Evolutionary conservation across 1,140 invertebrate species (phyloP).

Genomic region (Diabrotica virgifera): DNA sequence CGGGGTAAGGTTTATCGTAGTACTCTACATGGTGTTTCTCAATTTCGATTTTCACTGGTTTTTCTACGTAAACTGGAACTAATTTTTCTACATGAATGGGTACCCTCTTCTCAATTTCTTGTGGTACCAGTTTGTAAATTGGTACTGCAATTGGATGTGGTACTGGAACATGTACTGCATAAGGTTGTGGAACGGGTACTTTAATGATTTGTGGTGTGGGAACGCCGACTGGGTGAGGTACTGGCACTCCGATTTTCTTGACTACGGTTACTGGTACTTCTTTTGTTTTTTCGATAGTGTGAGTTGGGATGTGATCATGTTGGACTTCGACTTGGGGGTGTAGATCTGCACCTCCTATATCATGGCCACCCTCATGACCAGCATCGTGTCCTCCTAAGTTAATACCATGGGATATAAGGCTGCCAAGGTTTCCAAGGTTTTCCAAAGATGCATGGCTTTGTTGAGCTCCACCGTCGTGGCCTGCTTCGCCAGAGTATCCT

Average conservation of each 20-base stretch:
- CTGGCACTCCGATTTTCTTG: conserved; percentile 69
- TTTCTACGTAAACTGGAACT: conserved; percentile 71
- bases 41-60: conserved; percentile 71
- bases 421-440: conserved; percentile 31
- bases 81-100: conserved; percentile 73
- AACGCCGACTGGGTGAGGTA: conserved; percentile 70
- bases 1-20: conserved; percentile 69
- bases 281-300: conserved; percentile 62
- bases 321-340: conserved; percentile 38
- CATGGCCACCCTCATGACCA: conserved; percentile 24
- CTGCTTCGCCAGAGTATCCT: conserved; percentile 24
- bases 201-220: conserved; percentile 69
- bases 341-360: conserved; percentile 33
- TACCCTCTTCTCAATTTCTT: conserved; percentile 69
- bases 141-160: conserved; percentile 71
- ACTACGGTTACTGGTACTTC: conserved; percentile 68
- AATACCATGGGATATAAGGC: conserved; percentile 20
- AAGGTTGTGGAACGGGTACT: conserved; percentile 70
- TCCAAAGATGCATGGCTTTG: conserved; percentile 23
- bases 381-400: conserved; percentile 19
- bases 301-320: conserved; percentile 48
- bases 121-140: conserved; percentile 62
- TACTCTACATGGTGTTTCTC: conserved; percentile 74
- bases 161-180: conserved; percentile 66
- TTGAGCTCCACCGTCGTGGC: conserved; percentile 19